Evolutionary conservation across 2,888 invertebrate species (phyloP).

Genomic region (Stenodema calcarata): DNA sequence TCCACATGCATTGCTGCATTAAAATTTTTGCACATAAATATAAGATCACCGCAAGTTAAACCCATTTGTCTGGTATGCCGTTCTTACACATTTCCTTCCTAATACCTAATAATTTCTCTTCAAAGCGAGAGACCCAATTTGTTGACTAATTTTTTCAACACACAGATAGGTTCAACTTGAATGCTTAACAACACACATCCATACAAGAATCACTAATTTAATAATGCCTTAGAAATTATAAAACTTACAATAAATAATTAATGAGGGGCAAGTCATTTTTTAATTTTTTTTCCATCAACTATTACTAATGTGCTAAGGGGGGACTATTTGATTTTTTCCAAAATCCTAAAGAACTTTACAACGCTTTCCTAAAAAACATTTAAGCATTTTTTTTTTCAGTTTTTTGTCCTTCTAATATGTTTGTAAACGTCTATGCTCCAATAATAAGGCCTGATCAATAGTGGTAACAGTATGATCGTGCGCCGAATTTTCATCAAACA

Average conservation of each 20-base stretch:
- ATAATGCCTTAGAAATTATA: constrained; percentile 55
- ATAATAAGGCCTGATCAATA: constrained; percentile 22
- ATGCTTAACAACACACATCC: constrained; percentile 54
- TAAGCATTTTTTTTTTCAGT: neutral
- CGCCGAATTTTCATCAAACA: neutral
- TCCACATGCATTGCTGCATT: constrained; percentile 52
- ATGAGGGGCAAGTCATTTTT: constrained; percentile 53
- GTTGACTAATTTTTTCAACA: constrained; percentile 18
- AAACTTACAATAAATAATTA: constrained; percentile 55
- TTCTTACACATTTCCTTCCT: neutral
- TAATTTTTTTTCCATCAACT: constrained; percentile 30
- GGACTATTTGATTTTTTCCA: constrained; percentile 41
- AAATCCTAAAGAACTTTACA: constrained; percentile 44
- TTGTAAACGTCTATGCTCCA: constrained; percentile 34
- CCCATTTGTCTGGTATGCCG: constrained; percentile 51
- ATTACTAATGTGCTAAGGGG: constrained; percentile 54
- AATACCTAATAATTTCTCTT: neutral
- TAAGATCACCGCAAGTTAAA: constrained; percentile 53
- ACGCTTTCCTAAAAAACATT: constrained; percentile 35
- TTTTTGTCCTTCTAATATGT: constrained; percentile 11
- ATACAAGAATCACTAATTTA: constrained; percentile 54
- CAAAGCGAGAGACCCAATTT: neutral
- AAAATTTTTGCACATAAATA: constrained; percentile 55
- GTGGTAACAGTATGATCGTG: constrained; percentile 24
- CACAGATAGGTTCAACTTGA: constrained; percentile 55